phyloP scores from a whole-genome alignment of 1,140 invertebrate species.

The Chironomus tepperi region DNA sequence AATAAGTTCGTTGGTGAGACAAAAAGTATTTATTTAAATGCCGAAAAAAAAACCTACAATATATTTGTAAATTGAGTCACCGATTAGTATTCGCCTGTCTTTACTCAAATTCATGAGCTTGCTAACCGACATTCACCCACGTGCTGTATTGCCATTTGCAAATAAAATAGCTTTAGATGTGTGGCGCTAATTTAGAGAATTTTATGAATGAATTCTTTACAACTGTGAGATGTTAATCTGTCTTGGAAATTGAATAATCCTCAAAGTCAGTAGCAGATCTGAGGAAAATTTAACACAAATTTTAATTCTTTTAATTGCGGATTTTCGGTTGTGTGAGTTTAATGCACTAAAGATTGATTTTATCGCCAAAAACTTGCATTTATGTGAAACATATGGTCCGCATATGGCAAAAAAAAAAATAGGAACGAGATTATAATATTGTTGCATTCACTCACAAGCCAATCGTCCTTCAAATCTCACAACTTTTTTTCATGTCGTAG shows the following conservation, averaged over 20 bases:
- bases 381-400: not conserved
- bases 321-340: not conserved
- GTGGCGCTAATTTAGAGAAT: not conserved
- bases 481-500: not conserved
- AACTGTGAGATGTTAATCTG: not conserved
- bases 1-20: not conserved
- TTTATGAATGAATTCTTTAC: not conserved
- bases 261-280: not conserved
- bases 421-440: too few relatives aligned
- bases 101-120: not conserved
- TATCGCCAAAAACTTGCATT: not conserved
- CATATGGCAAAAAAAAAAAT: conserved; percentile 7
- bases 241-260: not conserved
- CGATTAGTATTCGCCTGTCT: too few relatives aligned
- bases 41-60: not conserved
- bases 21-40: not conserved
- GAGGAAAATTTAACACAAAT: not conserved
- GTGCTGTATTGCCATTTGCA: not conserved
- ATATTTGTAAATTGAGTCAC: not conserved
- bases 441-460: not conserved
- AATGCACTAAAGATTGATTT: not conserved
- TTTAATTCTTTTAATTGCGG: not conserved
- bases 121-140: not conserved
- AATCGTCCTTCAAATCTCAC: not conserved
- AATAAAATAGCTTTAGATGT: not conserved